Evolutionary conservation across 1,140 invertebrate species (phyloP), one percentile per base, ranked within the genome.

Genomic region (Procambarus clarkii): DNA sequence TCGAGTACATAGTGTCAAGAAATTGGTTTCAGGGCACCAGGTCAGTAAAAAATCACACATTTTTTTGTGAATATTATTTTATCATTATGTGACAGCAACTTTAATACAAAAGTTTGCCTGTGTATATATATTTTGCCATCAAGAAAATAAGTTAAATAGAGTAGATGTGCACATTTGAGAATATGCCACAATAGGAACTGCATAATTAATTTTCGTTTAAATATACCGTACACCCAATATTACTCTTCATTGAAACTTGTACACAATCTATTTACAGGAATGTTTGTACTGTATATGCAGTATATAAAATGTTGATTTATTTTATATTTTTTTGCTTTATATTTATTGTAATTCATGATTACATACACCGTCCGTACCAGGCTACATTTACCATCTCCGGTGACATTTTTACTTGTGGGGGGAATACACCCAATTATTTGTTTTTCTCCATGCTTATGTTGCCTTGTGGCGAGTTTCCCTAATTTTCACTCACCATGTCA

Each of bases 281-380:
- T 74, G 24, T 74, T 7, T 74, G 69, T 74, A 74, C 50, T 9
- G 50, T 9, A 54, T 9, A 54, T 54, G 8, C 50, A 9, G 13
- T 54, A 54, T 34, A 74, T 71, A 71, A 8, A 71, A 34, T 34
- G 34, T 34, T 34, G 34, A 34, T 34, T 34, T 8, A 74, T 34
- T 7, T 74, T 24, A 2, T 34, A 34, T 24, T 64, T 11, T 34
- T 24, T 34, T 34, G 69, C 5, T 74, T 11, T 74, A 13, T 74
- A 74, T 74, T 74, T 74, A 71, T 71, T 71, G 4, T 74, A 34
- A 74, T 74, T 74, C n/a, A 74, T 74, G 69, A 11, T 24, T 74
- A 21, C 21, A 8, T 21, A 74, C n/a, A 34, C n/a, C n/a, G 11
- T 74, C 69, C 69, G 7, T 74, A 74, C n/a, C 69, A 4, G 5